A percentile compares a stretch with the other conserved stretches of the same genome.
phyloP scores from a whole-genome alignment of 2,888 invertebrate genomes.

The Hydropsyche betteni region DNA sequence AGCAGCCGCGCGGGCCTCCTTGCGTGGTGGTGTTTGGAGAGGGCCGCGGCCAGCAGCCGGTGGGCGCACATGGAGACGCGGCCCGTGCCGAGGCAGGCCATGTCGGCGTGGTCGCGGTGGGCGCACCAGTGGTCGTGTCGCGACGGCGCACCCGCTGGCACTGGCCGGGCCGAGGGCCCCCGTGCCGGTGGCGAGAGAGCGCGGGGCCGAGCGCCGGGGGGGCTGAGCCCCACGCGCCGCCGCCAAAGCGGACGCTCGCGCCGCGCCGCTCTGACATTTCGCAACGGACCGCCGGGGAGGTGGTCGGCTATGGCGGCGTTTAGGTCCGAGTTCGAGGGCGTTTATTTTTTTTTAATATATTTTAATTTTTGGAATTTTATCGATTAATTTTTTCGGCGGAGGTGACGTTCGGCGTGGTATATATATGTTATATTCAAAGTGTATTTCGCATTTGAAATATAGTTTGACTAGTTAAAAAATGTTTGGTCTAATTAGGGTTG shows the following conservation, averaged over 20 bases:
- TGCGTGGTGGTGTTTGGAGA: conserved; percentile 56
- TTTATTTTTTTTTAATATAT: too few relatives aligned
- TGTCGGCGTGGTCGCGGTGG: not conserved
- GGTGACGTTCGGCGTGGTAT: too few relatives aligned
- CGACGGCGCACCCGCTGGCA: too few relatives aligned
- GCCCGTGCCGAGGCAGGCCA: conserved; percentile 1
- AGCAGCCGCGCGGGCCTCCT: conserved; percentile 36
- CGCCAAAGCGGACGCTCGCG: not conserved
- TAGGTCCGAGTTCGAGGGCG: too few relatives aligned
- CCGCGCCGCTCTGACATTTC: not conserved
- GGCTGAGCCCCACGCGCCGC: not conserved
- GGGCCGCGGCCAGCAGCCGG: not conserved
- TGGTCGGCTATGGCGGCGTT: not conserved
- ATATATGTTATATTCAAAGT: too few relatives aligned
- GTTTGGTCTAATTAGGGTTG: too few relatives aligned
- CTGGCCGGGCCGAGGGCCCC: not conserved
- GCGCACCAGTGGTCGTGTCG: not conserved
- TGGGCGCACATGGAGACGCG: conserved; percentile 3
- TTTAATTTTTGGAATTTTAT: too few relatives aligned
- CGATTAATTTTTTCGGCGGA: too few relatives aligned
- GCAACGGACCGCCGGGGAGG: not conserved
- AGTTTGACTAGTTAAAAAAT: too few relatives aligned
- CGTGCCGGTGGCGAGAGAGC: too few relatives aligned
- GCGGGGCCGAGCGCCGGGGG: not conserved
- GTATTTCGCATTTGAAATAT: too few relatives aligned